These are phyloP conservation scores for Glaucidium brasilianum DNA, from an alignment of 2,113 vertebrate species.

Conservation along the genomic window DNA sequence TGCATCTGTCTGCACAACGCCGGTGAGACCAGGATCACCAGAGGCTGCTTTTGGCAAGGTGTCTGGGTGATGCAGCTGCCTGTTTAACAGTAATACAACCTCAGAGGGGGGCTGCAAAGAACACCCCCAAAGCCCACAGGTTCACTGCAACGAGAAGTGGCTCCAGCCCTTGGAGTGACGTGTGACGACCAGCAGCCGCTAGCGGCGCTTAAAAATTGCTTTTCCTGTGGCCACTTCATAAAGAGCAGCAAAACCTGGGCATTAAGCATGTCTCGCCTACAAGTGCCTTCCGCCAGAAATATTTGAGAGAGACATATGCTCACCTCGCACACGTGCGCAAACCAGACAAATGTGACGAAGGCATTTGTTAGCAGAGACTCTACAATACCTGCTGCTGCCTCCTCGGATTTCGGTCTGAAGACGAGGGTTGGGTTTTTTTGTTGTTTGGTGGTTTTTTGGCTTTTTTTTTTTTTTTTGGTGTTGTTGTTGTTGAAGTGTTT, in stretches of 20 bases:
- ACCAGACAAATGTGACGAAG: neutral
- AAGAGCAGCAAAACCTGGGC: neutral
- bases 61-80: neutral
- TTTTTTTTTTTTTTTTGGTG: neutral
- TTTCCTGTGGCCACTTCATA: rapidly evolving
- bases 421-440: neutral
- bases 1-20: no score
- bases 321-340: neutral
- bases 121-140: neutral
- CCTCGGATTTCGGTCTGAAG: neutral
- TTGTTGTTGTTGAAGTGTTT: neutral
- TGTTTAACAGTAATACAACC: no score
- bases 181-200: rapidly evolving
- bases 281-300: neutral
- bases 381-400: neutral
- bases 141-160: neutral
- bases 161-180: neutral
- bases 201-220: neutral
- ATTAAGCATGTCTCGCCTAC: neutral
- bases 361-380: neutral
- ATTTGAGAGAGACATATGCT: neutral
- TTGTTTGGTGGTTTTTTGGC: no score
- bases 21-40: neutral
- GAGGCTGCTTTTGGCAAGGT: neutral
- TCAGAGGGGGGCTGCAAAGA: neutral